Evolutionary conservation across 2,888 invertebrate species (phyloP).

Genomic region (Rotaria macrura): DNA sequence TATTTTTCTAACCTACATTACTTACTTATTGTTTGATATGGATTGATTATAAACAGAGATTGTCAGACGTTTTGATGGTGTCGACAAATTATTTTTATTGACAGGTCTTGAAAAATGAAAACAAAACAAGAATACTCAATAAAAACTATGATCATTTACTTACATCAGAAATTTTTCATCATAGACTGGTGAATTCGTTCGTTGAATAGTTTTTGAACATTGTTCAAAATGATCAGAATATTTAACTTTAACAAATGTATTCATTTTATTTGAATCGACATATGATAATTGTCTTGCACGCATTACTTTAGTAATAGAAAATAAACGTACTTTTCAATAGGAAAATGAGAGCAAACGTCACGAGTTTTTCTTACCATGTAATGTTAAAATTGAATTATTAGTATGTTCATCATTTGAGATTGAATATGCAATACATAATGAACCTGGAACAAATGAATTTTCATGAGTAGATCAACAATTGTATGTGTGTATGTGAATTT

Average conservation of each 20-base stretch:
- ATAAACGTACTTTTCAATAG: too few relatives aligned
- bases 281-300: neutral
- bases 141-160: neutral
- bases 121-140: neutral
- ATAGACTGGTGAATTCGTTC: neutral
- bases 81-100: neutral
- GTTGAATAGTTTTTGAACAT: neutral
- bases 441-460: slow-evolving; percentile 10
- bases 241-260: slow-evolving; percentile 16
- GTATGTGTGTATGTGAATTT: too few relatives aligned
- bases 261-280: neutral
- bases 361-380: neutral
- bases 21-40: slow-evolving; percentile 7
- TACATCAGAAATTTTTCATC: slow-evolving; percentile 15
- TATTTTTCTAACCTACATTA: neutral
- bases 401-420: neutral
- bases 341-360: neutral
- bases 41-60: slow-evolving; percentile 18
- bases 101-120: neutral
- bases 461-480: too few relatives aligned
- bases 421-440: slow-evolving; percentile 4
- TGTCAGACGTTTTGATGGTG: neutral
- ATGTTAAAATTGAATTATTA: neutral
- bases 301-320: neutral
- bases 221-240: neutral